A percentile compares a stretch with the other conserved stretches of the same genome.
Conservation (phyloP, 2,797 vertebrate species). For the Acrocephalus scirpaceus region DNA sequence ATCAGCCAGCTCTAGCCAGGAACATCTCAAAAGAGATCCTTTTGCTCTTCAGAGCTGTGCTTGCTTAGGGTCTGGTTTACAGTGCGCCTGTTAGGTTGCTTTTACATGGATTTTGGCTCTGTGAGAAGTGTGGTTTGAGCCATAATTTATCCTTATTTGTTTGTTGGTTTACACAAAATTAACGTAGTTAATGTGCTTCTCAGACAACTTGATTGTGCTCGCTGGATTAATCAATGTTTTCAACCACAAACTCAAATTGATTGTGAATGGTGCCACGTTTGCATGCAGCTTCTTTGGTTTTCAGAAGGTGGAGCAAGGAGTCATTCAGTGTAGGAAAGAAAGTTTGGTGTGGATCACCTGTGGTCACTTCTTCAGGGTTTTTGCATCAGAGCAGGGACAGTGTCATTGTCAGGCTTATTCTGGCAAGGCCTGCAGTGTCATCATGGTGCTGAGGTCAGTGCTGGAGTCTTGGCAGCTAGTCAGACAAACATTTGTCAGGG, state of each 20-base stretch:
- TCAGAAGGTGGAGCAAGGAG: neutral
- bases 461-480: neutral
- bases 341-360: neutral
- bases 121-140: neutral
- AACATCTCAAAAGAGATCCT: neutral
- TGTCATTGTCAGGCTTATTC: neutral
- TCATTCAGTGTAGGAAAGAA: neutral
- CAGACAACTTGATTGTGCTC: neutral
- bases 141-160: neutral
- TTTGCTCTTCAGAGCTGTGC: neutral
- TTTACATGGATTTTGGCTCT: neutral
- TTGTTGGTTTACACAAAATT: neutral
- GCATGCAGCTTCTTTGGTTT: neutral
- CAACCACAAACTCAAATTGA: neutral
- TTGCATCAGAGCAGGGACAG: fast-evolving
- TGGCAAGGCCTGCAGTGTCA: neutral
- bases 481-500: neutral
- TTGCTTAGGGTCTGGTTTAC: neutral
- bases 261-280: neutral
- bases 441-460: neutral
- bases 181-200: neutral
- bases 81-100: neutral
- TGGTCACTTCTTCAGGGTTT: neutral
- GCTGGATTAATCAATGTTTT: neutral
- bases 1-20: neutral